Evolutionary conservation across 2,797 vertebrate species (phyloP).

Genomic region (Crenuchus spilurus): DNA sequence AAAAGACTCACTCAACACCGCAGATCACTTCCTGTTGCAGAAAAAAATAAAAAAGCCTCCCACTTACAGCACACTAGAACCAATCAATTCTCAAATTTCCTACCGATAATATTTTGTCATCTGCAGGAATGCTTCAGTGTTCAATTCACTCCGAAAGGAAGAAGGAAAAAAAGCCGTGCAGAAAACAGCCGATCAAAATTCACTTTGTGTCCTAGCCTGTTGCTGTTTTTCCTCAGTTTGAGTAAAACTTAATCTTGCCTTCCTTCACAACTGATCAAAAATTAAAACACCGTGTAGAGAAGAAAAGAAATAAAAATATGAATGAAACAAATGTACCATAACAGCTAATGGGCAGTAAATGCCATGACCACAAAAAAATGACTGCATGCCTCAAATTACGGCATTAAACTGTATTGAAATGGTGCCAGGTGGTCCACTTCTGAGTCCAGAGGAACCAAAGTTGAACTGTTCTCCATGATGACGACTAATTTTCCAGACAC

Average conservation of each 20-base stretch:
- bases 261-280: constrained; percentile 35
- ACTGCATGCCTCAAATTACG: background rate
- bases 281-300: background rate
- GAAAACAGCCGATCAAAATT: background rate
- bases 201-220: background rate
- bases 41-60: constrained; percentile 83
- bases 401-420: background rate
- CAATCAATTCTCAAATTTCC: constrained; percentile 94
- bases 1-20: constrained; percentile 98
- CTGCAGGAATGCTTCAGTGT: constrained; percentile 64
- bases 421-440: background rate
- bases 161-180: constrained; percentile 35
- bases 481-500: constrained; percentile 29
- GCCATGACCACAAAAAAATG: background rate
- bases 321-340: constrained; percentile 19
- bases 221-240: background rate
- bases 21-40: constrained; percentile 98
- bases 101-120: constrained; percentile 81
- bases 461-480: constrained; percentile 32
- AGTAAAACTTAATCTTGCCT: background rate
- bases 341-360: background rate
- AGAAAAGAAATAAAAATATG: background rate
- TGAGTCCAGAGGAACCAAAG: constrained; percentile 28
- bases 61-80: constrained; percentile 93
- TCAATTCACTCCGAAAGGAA: constrained; percentile 63